phyloP scores from a whole-genome alignment of 2,888 invertebrate species.

The Synanthedon andrenaeformis region DNA sequence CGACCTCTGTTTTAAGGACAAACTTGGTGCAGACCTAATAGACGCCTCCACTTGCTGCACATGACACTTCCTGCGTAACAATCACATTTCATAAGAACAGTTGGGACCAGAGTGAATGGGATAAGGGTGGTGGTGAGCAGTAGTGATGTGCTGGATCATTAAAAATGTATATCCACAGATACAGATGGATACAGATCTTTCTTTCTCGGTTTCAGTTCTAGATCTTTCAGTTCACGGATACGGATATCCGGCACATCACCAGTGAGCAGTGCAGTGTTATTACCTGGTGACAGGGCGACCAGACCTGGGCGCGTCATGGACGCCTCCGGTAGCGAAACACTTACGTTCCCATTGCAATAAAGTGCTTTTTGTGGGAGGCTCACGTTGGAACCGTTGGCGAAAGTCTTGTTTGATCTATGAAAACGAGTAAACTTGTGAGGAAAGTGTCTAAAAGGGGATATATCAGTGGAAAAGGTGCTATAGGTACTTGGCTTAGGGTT shows the following conservation, averaged over 20 bases:
- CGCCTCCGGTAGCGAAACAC: constrained; percentile 43
- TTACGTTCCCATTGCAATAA: constrained; percentile 45
- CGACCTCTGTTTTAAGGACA: constrained; percentile 48
- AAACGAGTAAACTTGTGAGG: neutral
- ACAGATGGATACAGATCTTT: no score
- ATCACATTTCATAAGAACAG: neutral
- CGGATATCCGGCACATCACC: no score
- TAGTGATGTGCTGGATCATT: no score
- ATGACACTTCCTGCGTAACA: constrained; percentile 16
- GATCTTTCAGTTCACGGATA: no score
- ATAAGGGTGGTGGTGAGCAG: no score
- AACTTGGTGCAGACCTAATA: constrained; percentile 31
- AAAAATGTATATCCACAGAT: no score
- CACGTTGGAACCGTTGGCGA: constrained; percentile 37
- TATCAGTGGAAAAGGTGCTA: no score
- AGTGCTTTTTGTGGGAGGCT: constrained; percentile 45
- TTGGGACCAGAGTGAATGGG: no score
- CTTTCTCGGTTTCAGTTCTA: no score
- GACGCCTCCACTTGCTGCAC: constrained; percentile 42
- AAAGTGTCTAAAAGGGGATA: no score
- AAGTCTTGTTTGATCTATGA: constrained; percentile 41
- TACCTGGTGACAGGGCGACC: constrained; percentile 41
- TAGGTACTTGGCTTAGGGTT: constrained; percentile 27
- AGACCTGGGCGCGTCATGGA: constrained; percentile 43
- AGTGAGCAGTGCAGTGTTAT: no score